A percentile compares a stretch with the other conserved stretches of the same genome.
Conservation (phyloP, 2,113 vertebrate species). For the Neogobius melanostomus region DNA sequence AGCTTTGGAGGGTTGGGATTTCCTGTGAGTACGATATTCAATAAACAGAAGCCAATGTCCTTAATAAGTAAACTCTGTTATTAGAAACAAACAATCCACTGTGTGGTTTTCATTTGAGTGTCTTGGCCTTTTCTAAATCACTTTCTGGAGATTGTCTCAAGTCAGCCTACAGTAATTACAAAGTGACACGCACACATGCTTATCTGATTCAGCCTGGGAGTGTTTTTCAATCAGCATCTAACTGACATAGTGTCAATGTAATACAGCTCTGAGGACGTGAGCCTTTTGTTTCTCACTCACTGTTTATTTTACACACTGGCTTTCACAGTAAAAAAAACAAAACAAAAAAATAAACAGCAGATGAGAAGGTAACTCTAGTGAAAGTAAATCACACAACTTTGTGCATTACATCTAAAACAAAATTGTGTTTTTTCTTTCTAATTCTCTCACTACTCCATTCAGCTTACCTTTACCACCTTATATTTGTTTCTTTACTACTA, state of each 20-base stretch:
- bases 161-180: slow-evolving; percentile 60
- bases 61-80: slow-evolving; percentile 13
- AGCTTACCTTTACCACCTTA: too few relatives aligned
- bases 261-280: slow-evolving; percentile 21
- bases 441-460: too few relatives aligned
- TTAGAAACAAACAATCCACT: slow-evolving; percentile 4
- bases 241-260: slow-evolving; percentile 46
- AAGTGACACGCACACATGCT: slow-evolving; percentile 46
- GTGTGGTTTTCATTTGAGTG: slow-evolving; percentile 26
- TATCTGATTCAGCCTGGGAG: slow-evolving; percentile 53
- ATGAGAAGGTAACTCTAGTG: not conserved
- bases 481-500: too few relatives aligned
- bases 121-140: slow-evolving; percentile 34
- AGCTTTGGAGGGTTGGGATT: slow-evolving; percentile 93
- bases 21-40: slow-evolving; percentile 70
- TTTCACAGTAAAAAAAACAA: slow-evolving; percentile 36
- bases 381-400: too few relatives aligned
- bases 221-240: slow-evolving; percentile 39
- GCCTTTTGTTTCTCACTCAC: slow-evolving; percentile 13
- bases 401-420: too few relatives aligned
- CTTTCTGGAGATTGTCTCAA: slow-evolving; percentile 41
- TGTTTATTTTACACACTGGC: slow-evolving; percentile 4
- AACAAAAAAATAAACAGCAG: slow-evolving; percentile 18
- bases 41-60: not conserved
- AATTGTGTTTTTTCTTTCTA: too few relatives aligned